Percentiles rank a stretch among this genome's conserved stretches.
phyloP scores from a whole-genome alignment of 2,797 vertebrate genomes.

The Falco biarmicus region DNA sequence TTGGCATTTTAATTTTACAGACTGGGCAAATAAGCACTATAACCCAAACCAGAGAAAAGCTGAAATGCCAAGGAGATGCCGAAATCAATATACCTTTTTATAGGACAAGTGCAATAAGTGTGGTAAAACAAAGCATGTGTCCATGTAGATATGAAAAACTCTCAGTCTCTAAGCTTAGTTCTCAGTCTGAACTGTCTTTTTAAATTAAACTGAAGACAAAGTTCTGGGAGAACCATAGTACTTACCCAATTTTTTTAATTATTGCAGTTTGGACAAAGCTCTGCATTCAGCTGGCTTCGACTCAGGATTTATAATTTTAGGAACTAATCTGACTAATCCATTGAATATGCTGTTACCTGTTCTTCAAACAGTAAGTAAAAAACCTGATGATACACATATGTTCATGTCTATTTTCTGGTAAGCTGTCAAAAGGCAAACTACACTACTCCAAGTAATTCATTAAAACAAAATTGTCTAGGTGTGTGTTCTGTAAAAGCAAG shows the following conservation, averaged over 20 bases:
- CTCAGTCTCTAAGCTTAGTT: background rate
- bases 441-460: background rate
- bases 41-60: background rate
- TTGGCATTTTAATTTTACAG: background rate
- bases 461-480: background rate
- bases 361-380: constrained; percentile 91
- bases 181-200: background rate
- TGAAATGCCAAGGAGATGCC: background rate
- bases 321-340: constrained; percentile 96
- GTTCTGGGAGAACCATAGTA: background rate
- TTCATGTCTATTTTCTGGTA: background rate
- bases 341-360: constrained; percentile 94
- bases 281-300: constrained; percentile 95
- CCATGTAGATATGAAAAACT: background rate
- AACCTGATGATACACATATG: background rate
- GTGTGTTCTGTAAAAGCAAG: background rate
- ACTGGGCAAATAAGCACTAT: background rate
- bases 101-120: background rate
- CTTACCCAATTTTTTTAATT: background rate
- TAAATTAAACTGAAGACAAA: background rate
- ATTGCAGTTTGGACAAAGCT: constrained; percentile 94
- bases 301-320: constrained; percentile 95
- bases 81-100: background rate
- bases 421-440: background rate
- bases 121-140: background rate